Evolutionary conservation across 2,113 vertebrate species (phyloP).

Genomic region (Nerophis ophidion): DNA sequence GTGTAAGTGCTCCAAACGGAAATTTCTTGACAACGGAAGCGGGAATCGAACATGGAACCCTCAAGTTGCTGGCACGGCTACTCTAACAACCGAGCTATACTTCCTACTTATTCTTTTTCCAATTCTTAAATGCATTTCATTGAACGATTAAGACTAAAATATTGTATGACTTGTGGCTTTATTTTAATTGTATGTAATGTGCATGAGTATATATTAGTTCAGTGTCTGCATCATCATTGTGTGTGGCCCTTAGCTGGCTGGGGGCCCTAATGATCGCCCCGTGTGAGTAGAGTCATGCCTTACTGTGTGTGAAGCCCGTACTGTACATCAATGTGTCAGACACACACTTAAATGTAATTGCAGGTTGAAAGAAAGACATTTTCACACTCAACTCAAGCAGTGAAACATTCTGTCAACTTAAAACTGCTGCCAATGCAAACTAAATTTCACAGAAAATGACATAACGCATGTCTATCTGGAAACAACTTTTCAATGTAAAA

Average conservation of each 20-base stretch:
- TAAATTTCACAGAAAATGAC: constrained; percentile 19
- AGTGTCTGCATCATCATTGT: no score
- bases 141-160: no score
- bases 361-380: constrained; percentile 6
- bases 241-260: no score
- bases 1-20: constrained; percentile 11
- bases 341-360: constrained; percentile 37
- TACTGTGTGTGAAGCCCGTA: not conserved
- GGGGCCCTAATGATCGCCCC: not conserved
- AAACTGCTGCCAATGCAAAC: not conserved
- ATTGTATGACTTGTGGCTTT: no score
- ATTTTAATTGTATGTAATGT: no score
- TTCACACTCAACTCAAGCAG: constrained; percentile 6
- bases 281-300: not conserved
- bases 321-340: not conserved
- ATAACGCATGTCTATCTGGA: not conserved
- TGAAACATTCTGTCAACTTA: constrained; percentile 25
- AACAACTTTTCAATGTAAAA: not conserved
- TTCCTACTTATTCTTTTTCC: no score
- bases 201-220: no score
- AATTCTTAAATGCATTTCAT: no score
- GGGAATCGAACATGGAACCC: no score
- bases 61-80: no score
- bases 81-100: no score
- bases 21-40: not conserved